Base-by-base conservation (phyloP, 2,888 invertebrate genomes). In the Macroteleia sp. region DNA sequence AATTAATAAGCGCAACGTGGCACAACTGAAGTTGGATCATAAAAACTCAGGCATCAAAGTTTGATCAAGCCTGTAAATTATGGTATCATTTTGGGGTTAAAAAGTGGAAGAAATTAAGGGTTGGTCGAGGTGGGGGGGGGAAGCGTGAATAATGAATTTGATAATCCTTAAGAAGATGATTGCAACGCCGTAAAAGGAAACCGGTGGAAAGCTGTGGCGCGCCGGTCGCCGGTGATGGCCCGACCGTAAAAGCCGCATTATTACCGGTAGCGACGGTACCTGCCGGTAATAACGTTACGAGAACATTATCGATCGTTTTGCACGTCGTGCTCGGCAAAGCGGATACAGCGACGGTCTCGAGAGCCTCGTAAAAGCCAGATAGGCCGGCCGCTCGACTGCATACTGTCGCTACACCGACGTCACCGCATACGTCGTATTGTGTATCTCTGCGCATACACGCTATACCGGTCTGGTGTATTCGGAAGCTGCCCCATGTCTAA, bases 241-340 rank as follows among this genome's bases (percentile, higher is more conserved):
- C 82, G 82, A 80, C 81, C 82, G 79, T 83, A 85, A 83, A 85
- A 85, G 81, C 81, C 83, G 83, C 85, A 83, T 86, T 86, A 86
- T 86, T 86, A 84, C 85, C 85, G 85, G 84, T 86, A 85, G 86
- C 85, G 82, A 82, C 81, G 83, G 79, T 75, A 74, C 71, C 70
- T 81, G 85, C 82, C 83, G 85, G 83, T 88, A 87, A 88, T 88
- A 88, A 86, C 84, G 87, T 88, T 87, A 87, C 85, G 84, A 84
- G 83, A 82, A 70, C 84, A 85, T 86, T 88, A 88, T 87, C 88
- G 88, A 88, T 87, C 87, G 88, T 81, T 85, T 85, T 82, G 85
- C 86, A 84, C 85, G 81, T 84, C 84, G 84, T 84, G 85, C 80
- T 82, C 80, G 82, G 81, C 83, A 85, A 86, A 86, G 84, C 83